Base-by-base conservation (phyloP, 2,797 vertebrate genomes). In the Okamejei kenojei region DNA sequence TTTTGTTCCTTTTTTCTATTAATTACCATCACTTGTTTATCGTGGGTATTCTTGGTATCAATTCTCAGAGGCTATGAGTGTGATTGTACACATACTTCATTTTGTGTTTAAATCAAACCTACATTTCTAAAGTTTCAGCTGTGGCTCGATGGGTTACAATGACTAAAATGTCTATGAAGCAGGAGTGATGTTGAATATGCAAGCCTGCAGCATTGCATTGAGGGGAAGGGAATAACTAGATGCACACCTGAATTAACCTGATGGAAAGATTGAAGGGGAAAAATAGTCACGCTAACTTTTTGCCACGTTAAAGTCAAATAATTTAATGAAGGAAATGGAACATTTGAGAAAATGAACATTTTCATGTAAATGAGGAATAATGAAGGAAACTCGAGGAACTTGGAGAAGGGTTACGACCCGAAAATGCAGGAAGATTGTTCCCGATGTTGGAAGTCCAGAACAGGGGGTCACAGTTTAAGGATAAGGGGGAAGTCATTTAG, bases 1-100 rank as follows among this genome's bases (percentile, higher is more conserved):
- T 92, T 92, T 2, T 71, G 74, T 91, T 68, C 29, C 38, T 92
- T 92, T 90, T 88, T 88, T 71, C 32, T 54, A 74, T 76, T 54
- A 92, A 45, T 45, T 58, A 11, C 23, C 82, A 86, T 61, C 45
- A 76, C 32, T 26, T 23, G 73, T 1, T 90, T 91, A 9, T 91
- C 76, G 13, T 4, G 76, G 90, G 23, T 38, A 29, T 76, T 35
- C 38, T 92, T 21, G 84, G 63, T 88, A 88, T 61, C 9, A 68
- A 68, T 68, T 86, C 11, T 91, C 68, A 76, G 32, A 54, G 38
- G 38, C 23, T 29, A 23, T 26, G 82, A 29, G 54, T 32, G 32
- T 29, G 71, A 35, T 35, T 82, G 10, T 82, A 82, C 3, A 74
- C 23, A 11, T 32, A 32, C 21, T 58, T 58, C 8, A 9, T 74